Percentiles rank a stretch among this genome's conserved stretches.
phyloP scores from a whole-genome alignment of 2,113 vertebrate genomes.

The Lamprotornis superbus region DNA sequence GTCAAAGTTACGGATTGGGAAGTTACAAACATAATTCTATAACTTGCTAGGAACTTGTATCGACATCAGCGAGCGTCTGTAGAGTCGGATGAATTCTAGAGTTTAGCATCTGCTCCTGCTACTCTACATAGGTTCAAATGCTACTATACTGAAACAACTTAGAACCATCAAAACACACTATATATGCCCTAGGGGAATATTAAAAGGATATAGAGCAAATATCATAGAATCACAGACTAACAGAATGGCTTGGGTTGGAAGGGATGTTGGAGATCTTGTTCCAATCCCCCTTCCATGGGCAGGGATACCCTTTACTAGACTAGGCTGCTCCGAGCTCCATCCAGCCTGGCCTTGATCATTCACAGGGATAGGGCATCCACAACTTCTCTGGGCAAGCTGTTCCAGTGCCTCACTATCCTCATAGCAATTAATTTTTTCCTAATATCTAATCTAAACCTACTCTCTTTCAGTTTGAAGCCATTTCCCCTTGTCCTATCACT shows the following conservation, averaged over 20 bases:
- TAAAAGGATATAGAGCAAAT: not conserved
- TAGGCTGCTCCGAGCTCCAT: not conserved
- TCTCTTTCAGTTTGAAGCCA: not conserved
- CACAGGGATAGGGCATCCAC: not conserved
- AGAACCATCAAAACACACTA: not conserved
- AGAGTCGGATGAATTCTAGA: not conserved
- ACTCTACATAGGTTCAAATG: not conserved
- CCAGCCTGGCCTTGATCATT: not conserved
- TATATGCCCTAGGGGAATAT: not conserved
- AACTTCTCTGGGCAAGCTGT: not conserved
- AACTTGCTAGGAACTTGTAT: not conserved
- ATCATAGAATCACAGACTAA: not conserved
- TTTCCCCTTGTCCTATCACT: not conserved
- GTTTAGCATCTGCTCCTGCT: accelerated
- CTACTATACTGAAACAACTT: accelerated
- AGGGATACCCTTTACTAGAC: not conserved
- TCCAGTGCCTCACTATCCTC: not conserved
- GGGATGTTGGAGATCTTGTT: not conserved
- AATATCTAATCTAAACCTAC: not conserved
- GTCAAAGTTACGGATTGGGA: not conserved
- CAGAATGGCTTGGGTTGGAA: not conserved
- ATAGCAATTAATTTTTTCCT: not conserved
- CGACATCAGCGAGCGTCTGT: accelerated
- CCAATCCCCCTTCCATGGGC: accelerated
- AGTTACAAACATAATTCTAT: not conserved